These are phyloP conservation scores for Gymnosoma rotundatum DNA, from an alignment of 2,888 invertebrate species.

Conservation along the genomic window DNA sequence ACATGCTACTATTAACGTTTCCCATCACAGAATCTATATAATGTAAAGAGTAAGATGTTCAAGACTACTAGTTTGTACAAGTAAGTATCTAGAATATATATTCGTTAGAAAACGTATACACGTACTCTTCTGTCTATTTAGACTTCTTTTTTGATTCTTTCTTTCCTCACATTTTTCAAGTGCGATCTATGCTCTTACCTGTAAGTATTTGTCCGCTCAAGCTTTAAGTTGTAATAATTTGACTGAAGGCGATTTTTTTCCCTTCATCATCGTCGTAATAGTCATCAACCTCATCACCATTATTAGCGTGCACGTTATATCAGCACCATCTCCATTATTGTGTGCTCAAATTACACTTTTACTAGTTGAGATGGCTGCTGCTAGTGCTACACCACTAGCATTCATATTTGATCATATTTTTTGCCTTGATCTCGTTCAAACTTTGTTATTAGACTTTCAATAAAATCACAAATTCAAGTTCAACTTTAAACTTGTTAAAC, in stretches of 20 bases:
- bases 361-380: conserved; percentile 34
- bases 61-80: conserved; percentile 14
- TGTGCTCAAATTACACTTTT: conserved; percentile 67
- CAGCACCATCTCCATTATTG: conserved; percentile 63
- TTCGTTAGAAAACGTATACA: conserved; percentile 24
- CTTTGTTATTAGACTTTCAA: conserved; percentile 68
- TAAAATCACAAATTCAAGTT: conserved; percentile 69
- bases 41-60: background rate
- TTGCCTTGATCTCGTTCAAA: background rate
- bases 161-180: conserved; percentile 37
- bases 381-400: background rate
- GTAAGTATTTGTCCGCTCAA: conserved; percentile 49
- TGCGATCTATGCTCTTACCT: conserved; percentile 29
- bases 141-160: background rate
- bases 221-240: conserved; percentile 61
- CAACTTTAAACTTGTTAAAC: conserved; percentile 50
- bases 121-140: background rate
- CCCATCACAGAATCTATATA: background rate
- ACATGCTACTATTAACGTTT: conserved; percentile 51
- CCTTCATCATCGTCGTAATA: conserved; percentile 36
- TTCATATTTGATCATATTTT: background rate
- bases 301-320: conserved; percentile 30
- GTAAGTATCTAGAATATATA: background rate
- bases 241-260: conserved; percentile 49
- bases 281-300: conserved; percentile 43